These are phyloP conservation scores for Cyclura pinguis DNA, from an alignment of 2,797 vertebrate genomes.

Conservation along the genomic window DNA sequence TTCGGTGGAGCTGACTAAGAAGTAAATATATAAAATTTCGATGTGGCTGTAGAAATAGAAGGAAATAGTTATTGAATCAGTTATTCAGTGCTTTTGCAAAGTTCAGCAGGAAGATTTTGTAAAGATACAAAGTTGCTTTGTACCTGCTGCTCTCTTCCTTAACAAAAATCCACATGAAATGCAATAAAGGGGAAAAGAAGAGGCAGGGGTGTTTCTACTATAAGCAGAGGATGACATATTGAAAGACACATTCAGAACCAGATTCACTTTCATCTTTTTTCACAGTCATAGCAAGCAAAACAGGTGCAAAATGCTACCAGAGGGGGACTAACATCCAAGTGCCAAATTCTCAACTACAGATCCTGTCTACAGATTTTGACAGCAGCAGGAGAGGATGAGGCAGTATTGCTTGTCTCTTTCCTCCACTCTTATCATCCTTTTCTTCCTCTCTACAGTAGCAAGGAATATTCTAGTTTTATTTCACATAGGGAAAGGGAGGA, in stretches of 20 bases:
- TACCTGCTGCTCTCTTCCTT: conserved; percentile 14
- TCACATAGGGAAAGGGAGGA: not conserved
- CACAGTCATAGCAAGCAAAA: conserved; percentile 8
- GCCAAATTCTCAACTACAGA: not conserved
- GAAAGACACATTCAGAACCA: conserved; percentile 7
- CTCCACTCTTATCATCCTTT: not conserved
- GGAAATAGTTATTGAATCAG: not conserved
- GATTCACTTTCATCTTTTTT: conserved; percentile 8
- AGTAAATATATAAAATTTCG: conserved; percentile 4
- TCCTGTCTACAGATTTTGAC: not conserved
- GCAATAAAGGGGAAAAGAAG: conserved; percentile 33
- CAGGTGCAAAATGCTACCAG: not conserved
- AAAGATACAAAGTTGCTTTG: not conserved
- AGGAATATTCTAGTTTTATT: not conserved
- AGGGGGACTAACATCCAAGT: not conserved
- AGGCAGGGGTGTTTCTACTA: conserved; percentile 31
- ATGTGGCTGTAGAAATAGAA: conserved; percentile 7
- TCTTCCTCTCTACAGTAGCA: not conserved
- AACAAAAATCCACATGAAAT: not conserved
- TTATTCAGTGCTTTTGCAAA: conserved; percentile 15
- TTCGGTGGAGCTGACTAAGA: not conserved
- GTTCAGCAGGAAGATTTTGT: not conserved
- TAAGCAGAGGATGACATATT: conserved; percentile 15
- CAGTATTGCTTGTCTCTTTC: not conserved
- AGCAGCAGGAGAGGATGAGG: not conserved